Base-by-base conservation (phyloP, 1,140 invertebrate genomes). In the Bombus superbus region DNA sequence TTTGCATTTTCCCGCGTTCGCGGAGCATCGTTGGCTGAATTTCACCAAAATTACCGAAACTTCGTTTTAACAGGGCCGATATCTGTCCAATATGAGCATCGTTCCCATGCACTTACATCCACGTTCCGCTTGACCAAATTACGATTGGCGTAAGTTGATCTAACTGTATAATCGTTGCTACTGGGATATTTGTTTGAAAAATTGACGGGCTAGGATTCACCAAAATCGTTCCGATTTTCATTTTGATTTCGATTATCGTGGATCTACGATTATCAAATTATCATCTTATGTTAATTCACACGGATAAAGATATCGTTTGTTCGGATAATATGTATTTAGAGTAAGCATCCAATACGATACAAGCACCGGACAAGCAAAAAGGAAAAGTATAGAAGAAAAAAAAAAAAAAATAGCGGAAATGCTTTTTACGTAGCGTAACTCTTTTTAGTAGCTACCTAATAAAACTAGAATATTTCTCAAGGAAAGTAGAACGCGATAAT, bases 1-100 rank as follows among this genome's bases (percentile, higher is more conserved):
- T 91, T 92, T 53, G 83, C 91, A 92, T 92, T 92, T 68, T 91
- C 85, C 84, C 83, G 83, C 86, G 72, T 86, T 74, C 68, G 62
- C 77, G 40, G 44, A 74, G 84, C 88, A 74, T 85, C 82, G 40
- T 62, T 32, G 69, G 42, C n/a, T 15, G 69, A 85, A 88, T 90
- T 86, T 90, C 73, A 76, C 77, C 57, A 42, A 35, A 90, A 90
- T 88, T 87, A 88, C 86, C 68, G 78, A 89, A 89, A 87, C 66
- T 47, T 78, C 71, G 79, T 76, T 81, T 64, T 25, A 53, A 66
- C 53, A 42, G 44, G 53, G n/a, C 40, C 78, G 78, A 81, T 81
- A 66, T 57, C 68, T 81, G 28, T 38, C 57, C 59, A 71, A 74
- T 66, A 79, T n/a, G 44, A 47, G 13, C 11, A 22, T n/a, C 9